Base-by-base conservation (phyloP, 2,797 vertebrate genomes). In the Triplophysa bombifrons region DNA sequence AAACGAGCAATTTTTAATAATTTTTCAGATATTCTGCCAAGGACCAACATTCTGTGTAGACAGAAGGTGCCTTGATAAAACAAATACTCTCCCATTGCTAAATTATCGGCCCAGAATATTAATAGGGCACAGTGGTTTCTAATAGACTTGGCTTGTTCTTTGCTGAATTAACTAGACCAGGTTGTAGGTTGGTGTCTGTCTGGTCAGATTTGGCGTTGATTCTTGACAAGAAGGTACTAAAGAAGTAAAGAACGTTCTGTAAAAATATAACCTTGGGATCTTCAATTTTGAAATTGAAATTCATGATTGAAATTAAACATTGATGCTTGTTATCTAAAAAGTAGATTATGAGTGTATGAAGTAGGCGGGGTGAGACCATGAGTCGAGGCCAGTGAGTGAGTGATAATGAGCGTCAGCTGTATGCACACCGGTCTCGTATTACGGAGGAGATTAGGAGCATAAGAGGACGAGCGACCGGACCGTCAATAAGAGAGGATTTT, bases 1-100 rank as follows among this genome's bases (percentile, higher is more conserved):
- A 13, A 20, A 34, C 77, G 4, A 56, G 19, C 61, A 17, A 22
- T 79, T 72, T 58, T 22, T 8, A 11, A 3, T 10, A 60, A 41
- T 41, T 27, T 13, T 61, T 73, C n/a, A 38, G 12, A 30, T 66
- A 41, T 78, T 61, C 16, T 46, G 63, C 46, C 46, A 64, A 64
- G 2, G 30, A 64, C 13, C 50, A 22, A 22, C 27, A 19, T 34
- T 25, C 30, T 50, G 16, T 19, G 30, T 34, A 58, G 19, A 60
- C 25, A 11, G 11, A 80, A 27, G 0, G 30, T 19, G 9, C 30
- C 19, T n/a, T 44, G 30, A 64, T 68, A 46, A 56, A 55, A 55
- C 17, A 55, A 19, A 55, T 30, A 71, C 56, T 64, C 30, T 50
- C 22, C 6, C 30, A 51, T 48, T 4, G 9, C 38, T 14, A 30